phyloP scores from a whole-genome alignment of 2,113 vertebrate genomes.

The Grantiella picta region DNA sequence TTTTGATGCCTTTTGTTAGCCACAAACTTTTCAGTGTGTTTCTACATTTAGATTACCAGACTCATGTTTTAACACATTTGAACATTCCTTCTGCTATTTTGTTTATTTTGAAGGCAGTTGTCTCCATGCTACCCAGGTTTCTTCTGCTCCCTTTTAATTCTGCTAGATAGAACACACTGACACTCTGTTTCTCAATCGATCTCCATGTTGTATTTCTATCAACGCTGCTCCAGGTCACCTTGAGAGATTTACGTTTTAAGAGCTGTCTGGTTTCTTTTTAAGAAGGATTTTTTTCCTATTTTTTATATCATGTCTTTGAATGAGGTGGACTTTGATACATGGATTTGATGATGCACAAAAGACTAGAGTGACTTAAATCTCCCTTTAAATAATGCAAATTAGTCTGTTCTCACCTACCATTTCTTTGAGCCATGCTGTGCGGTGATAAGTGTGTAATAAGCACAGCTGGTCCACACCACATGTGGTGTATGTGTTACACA shows the following conservation, averaged over 20 bases:
- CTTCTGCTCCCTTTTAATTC: neutral
- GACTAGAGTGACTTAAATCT: neutral
- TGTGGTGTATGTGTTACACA: neutral
- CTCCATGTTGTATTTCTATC: rapidly evolving
- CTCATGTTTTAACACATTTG: neutral
- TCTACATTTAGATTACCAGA: neutral
- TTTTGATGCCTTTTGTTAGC: neutral
- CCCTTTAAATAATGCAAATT: neutral
- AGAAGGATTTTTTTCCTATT: neutral
- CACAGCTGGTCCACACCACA: neutral
- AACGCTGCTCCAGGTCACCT: neutral
- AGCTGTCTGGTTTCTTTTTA: neutral
- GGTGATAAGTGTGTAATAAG: neutral
- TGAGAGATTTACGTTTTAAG: neutral
- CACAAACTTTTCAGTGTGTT: neutral
- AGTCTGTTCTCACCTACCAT: neutral
- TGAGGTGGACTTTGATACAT: neutral
- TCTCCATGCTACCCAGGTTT: neutral
- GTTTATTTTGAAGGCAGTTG: neutral
- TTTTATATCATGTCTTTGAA: neutral
- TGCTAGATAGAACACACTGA: neutral
- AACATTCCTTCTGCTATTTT: neutral
- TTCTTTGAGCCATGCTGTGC: neutral
- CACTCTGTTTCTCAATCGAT: neutral
- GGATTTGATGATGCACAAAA: neutral